phyloP scores from a whole-genome alignment of 2,113 vertebrate genomes.

The Carollia perspicillata region DNA sequence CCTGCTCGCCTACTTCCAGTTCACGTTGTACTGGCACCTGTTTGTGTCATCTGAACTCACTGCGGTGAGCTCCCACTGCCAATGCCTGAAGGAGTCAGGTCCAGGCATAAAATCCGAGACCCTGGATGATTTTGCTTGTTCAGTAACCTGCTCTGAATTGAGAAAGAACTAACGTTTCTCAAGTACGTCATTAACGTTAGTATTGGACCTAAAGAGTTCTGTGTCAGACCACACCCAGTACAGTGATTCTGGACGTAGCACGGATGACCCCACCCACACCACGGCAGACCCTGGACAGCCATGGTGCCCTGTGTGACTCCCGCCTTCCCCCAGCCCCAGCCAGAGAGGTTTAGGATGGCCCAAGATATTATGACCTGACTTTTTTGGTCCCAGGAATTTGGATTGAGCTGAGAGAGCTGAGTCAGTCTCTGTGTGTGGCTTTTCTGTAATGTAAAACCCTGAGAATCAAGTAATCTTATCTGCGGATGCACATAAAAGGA shows the following conservation, averaged over 20 bases:
- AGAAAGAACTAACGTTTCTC: conserved; percentile 4
- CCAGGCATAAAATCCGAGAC: background rate
- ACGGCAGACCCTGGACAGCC: too few species aligned
- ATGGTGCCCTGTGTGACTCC: background rate
- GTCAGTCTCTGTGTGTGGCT: background rate
- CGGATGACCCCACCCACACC: too few species aligned
- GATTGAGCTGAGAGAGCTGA: background rate
- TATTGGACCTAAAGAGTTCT: background rate
- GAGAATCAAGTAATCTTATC: background rate
- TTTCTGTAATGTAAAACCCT: background rate
- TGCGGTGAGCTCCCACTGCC: background rate
- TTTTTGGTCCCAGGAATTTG: background rate
- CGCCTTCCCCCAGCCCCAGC: too few species aligned
- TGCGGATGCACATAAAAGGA: background rate
- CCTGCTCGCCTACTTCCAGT: background rate
- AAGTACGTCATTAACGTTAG: background rate
- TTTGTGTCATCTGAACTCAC: background rate
- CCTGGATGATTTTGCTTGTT: background rate
- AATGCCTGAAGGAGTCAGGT: background rate
- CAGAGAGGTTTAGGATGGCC: background rate
- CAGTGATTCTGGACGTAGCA: background rate
- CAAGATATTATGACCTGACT: background rate
- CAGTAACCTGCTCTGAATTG: background rate
- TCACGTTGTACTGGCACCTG: background rate
- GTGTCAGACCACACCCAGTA: background rate